Base-by-base conservation (phyloP, 2,797 vertebrate species). In the Paguma larvata region DNA sequence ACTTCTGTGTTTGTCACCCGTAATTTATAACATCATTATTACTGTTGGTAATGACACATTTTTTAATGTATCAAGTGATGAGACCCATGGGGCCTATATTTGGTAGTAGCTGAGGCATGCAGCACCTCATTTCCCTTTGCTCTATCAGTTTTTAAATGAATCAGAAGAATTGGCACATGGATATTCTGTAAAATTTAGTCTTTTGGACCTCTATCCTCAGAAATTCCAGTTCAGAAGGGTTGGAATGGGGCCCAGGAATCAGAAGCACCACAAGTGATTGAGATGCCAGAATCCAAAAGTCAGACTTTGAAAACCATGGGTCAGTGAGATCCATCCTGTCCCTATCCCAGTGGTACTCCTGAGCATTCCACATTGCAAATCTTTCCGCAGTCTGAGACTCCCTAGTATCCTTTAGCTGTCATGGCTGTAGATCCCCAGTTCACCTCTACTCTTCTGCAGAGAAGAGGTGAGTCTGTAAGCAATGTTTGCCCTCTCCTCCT, bases 401-500 rank as follows among this genome's bases (percentile, higher is more conserved):
- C 27, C 8, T 67, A 48, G 44, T 32, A 25, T 65, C 25, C 46
- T 90, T 92, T 89, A 70, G 30, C n/a, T 63, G 62, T 38, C 84
- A 73, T 70, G 63, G 32, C 63, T 93, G 78, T 83, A 86, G 41
- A 79, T 11, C 53, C 51, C 9, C n/a, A 75, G 44, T 46, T 73
- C 41, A 75, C 30, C 56, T 83, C 25, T 75, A 46, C 23, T 92
- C 63, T 93, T 38, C 38, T 90, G 41, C 13, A 73, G 62, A 62
- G 41, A n/a, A 75, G 32, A 56, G 34, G 38, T 62, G 32, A 85
- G 85, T 78, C 80, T 44, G 90, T 97, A 89, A 88, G 72, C 3
- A 53, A 95, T 34, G n/a, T 89, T 94, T 97, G n/a, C 68, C n/a
- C 67, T 95, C 86, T 94, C 65, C 27, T 97, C 86, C 92, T 90